These are phyloP conservation scores for Dermatemys mawii DNA, from an alignment of 2,113 vertebrate genomes.

Conservation along the genomic window DNA sequence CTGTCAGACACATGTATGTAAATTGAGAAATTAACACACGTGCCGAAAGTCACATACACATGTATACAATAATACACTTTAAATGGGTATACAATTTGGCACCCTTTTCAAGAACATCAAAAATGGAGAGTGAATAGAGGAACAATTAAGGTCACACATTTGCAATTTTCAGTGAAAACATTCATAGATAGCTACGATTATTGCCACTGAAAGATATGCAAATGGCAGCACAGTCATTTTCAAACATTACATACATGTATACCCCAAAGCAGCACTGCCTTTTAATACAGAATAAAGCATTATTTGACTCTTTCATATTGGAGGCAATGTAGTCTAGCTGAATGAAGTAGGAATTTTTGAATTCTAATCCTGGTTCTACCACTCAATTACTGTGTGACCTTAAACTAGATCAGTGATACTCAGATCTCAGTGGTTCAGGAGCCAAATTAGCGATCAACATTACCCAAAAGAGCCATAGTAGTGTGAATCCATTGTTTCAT, in stretches of 20 bases:
- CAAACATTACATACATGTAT: not conserved
- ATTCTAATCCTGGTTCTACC: not conserved
- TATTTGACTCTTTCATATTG: not conserved
- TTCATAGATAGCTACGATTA: not conserved
- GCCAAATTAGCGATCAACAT: too few species aligned
- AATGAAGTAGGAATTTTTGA: not conserved
- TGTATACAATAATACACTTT: not conserved
- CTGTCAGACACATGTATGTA: not conserved
- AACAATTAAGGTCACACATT: not conserved
- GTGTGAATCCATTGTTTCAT: too few species aligned
- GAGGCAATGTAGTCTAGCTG: not conserved
- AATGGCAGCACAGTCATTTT: not conserved
- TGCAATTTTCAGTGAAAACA: not conserved
- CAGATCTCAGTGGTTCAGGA: too few species aligned
- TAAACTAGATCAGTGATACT: not conserved
- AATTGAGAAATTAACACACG: not conserved
- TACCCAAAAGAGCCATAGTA: too few species aligned
- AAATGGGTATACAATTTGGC: not conserved
- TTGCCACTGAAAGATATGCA: not conserved
- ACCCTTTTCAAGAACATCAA: not conserved
- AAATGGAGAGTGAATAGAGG: not conserved
- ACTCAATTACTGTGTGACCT: not conserved
- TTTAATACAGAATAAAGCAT: not conserved
- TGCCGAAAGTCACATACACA: rapidly evolving
- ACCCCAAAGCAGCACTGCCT: not conserved